Evolutionary conservation across 2,888 invertebrate genomes (phyloP).

Genomic region (Chaetoderma sp.): DNA sequence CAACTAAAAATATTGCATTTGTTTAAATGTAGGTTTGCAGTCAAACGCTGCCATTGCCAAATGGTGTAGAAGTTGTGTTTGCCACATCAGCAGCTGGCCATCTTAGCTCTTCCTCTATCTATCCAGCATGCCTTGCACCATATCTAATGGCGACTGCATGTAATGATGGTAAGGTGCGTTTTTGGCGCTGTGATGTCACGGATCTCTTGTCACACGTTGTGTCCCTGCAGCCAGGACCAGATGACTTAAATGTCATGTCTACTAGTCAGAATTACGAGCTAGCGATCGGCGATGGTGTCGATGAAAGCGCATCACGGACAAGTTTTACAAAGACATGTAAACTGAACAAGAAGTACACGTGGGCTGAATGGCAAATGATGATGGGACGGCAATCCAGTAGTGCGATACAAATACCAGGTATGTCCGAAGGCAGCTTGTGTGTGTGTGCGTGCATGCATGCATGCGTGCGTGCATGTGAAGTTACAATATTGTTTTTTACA

Average conservation of each 20-base stretch:
- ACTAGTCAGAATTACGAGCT: slow-evolving; percentile 2
- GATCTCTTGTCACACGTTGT: not conserved
- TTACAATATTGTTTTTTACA: no score
- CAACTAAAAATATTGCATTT: no score
- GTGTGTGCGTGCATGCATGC: no score
- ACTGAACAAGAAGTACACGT: slow-evolving; percentile 74
- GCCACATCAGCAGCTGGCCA: slow-evolving; percentile 97
- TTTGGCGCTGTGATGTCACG: slow-evolving; percentile 62
- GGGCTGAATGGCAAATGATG: slow-evolving; percentile 92
- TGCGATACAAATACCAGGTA: slow-evolving; percentile 81
- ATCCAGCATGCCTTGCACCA: slow-evolving; percentile 98
- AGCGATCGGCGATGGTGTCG: not conserved
- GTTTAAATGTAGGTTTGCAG: slow-evolving; percentile 83
- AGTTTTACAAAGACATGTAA: slow-evolving; percentile 33
- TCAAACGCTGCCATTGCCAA: slow-evolving; percentile 87
- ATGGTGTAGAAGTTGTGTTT: slow-evolving; percentile 91
- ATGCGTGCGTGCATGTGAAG: no score
- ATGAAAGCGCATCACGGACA: not conserved
- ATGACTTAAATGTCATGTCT: not conserved
- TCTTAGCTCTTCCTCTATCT: slow-evolving; percentile 95
- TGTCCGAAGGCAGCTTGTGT: no score
- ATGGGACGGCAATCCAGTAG: slow-evolving; percentile 75
- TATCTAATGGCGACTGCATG: slow-evolving; percentile 96
- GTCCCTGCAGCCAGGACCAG: slow-evolving; percentile 1
- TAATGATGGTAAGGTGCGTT: slow-evolving; percentile 86